phyloP scores from a whole-genome alignment of 2,113 vertebrate species.

The Ptychochromis oligacanthus region DNA sequence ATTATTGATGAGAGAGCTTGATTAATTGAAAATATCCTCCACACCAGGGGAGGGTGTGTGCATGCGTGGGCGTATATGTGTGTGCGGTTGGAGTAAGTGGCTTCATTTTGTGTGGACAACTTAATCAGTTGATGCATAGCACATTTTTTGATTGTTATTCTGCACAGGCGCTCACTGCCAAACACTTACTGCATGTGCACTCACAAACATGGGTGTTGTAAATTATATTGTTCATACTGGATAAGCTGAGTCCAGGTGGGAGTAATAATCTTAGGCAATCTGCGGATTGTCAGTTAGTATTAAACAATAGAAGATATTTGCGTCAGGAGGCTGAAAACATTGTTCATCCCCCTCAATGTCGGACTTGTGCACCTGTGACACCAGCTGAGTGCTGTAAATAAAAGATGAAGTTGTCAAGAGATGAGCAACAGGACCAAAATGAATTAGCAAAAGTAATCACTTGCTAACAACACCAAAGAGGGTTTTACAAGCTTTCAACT shows the following conservation, averaged over 20 bases:
- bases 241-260: conserved; percentile 34
- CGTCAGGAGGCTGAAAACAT: conserved; percentile 8
- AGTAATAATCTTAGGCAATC: conserved; percentile 46
- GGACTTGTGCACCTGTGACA: conserved; percentile 52
- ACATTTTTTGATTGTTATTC: conserved; percentile 50
- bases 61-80: neutral
- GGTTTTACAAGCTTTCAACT: conserved; percentile 26
- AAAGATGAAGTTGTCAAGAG: conserved; percentile 70
- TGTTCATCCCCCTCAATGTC: conserved; percentile 23
- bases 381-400: conserved; percentile 57
- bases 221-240: conserved; percentile 26
- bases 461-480: conserved; percentile 41
- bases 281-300: conserved; percentile 39
- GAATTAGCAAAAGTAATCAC: conserved; percentile 69
- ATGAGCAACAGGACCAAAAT: conserved; percentile 51
- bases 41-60: conserved; percentile 41
- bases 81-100: conserved; percentile 38
- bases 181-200: conserved; percentile 38
- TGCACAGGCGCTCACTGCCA: conserved; percentile 14
- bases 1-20: conserved; percentile 81
- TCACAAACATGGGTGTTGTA: conserved; percentile 21
- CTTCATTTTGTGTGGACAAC: conserved; percentile 54
- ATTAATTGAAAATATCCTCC: conserved; percentile 80
- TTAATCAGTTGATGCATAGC: conserved; percentile 58
- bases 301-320: conserved; percentile 41